phyloP scores from a whole-genome alignment of 1,140 invertebrate genomes.

The Drosophila elegans region DNA sequence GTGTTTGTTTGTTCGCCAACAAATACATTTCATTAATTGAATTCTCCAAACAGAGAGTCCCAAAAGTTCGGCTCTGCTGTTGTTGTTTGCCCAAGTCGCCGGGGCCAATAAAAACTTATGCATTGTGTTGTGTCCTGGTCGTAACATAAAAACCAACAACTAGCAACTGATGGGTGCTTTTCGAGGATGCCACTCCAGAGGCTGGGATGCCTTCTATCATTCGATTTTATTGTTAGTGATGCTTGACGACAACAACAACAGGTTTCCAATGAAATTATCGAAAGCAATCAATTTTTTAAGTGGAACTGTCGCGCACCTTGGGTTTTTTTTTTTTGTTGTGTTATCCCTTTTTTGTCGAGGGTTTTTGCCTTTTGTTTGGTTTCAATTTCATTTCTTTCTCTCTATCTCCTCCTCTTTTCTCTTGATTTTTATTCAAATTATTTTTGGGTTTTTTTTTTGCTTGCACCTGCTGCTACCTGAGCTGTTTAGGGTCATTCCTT shows the following conservation, averaged over 20 bases:
- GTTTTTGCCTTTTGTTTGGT: conserved; percentile 72
- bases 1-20: conserved; percentile 33
- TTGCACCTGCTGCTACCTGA: conserved; percentile 69
- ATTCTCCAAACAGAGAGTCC: conserved; percentile 46
- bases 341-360: conserved; percentile 39
- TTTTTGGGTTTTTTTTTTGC: conserved; percentile 53
- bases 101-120: conserved; percentile 70
- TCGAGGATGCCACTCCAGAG: conserved; percentile 41
- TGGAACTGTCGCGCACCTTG: conserved; percentile 72
- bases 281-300: conserved; percentile 83
- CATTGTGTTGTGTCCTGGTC: conserved; percentile 33
- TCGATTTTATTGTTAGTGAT: conserved; percentile 76
- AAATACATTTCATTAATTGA: conserved; percentile 69
- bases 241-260: conserved; percentile 56
- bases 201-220: conserved; percentile 54
- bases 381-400: conserved; percentile 69
- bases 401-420: conserved; percentile 25
- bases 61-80: conserved; percentile 25
- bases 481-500: conserved; percentile 52
- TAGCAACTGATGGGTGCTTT: conserved; percentile 53
- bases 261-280: conserved; percentile 82
- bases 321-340: conserved; percentile 45
- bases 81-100: conserved; percentile 35
- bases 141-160: conserved; percentile 76
- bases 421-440: conserved; percentile 80